Evolutionary conservation across 2,113 vertebrate species (phyloP).

Genomic region (Vidua macroura): DNA sequence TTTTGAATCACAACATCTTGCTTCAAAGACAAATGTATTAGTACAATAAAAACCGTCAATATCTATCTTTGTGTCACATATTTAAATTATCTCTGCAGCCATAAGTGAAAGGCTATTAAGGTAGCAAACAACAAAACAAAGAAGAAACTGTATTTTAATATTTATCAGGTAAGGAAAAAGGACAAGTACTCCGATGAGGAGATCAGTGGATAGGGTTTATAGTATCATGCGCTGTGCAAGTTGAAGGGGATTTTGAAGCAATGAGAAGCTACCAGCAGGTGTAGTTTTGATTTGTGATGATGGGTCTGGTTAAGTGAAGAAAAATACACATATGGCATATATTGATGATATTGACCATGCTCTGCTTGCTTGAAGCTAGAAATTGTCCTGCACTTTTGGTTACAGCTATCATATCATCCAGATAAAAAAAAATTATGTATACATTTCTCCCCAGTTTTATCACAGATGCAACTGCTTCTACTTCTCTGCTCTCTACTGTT

Average conservation of each 20-base stretch:
- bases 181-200: background rate
- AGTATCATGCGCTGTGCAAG: background rate
- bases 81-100: background rate
- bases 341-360: background rate
- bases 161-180: background rate
- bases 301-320: background rate
- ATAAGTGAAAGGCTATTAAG: background rate
- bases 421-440: background rate
- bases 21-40: background rate
- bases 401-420: background rate
- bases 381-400: background rate
- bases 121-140: background rate
- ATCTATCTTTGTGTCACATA: background rate
- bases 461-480: background rate
- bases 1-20: background rate
- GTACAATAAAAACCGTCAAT: background rate
- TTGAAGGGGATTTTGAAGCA: background rate
- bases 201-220: background rate
- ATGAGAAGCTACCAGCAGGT: background rate
- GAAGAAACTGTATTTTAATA: background rate
- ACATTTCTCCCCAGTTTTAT: background rate
- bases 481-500: background rate
- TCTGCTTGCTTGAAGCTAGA: background rate
- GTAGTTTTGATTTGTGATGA: background rate
- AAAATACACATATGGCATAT: background rate